phyloP scores from a whole-genome alignment of 92 coral and sea anemone genomes.

The Zoanthus gigantus region DNA sequence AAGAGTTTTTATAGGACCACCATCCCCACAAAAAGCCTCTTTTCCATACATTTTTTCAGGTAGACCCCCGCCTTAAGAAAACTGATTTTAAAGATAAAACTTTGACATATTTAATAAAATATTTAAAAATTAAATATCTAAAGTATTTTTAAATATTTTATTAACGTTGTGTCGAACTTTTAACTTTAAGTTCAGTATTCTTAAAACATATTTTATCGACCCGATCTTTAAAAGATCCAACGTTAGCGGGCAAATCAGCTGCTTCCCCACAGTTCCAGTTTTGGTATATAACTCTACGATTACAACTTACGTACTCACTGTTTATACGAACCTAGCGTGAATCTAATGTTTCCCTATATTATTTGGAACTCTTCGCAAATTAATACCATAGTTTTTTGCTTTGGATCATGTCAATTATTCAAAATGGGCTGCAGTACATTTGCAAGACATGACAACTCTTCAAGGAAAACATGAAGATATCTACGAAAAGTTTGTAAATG shows the following conservation, averaged over 20 bases:
- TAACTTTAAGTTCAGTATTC: too few relatives aligned
- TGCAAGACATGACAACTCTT: conserved; percentile 54
- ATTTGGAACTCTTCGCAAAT: conserved; percentile 29
- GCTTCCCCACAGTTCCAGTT: conserved; percentile 61
- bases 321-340: conserved; percentile 25
- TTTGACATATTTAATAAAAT: too few relatives aligned
- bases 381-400: conserved; percentile 61
- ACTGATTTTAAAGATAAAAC: too few relatives aligned
- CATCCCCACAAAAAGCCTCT: too few relatives aligned
- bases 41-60: too few relatives aligned
- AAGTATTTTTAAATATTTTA: too few relatives aligned
- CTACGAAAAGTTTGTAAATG: conserved; percentile 12
- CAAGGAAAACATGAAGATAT: background rate
- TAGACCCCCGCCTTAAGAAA: too few relatives aligned
- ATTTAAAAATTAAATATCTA: too few relatives aligned
- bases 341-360: background rate
- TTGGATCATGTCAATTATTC: conserved; percentile 52
- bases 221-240: too few relatives aligned
- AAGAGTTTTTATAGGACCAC: too few relatives aligned
- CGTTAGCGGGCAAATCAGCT: background rate
- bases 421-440: conserved; percentile 49
- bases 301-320: conserved; percentile 40
- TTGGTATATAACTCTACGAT: conserved; percentile 61
- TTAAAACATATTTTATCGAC: too few relatives aligned
- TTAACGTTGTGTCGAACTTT: too few relatives aligned